A percentile compares a stretch with the other conserved stretches of the same genome.
Conservation (phyloP, 2,888 invertebrate genomes). For the Drepanosiphum platanoidis region DNA sequence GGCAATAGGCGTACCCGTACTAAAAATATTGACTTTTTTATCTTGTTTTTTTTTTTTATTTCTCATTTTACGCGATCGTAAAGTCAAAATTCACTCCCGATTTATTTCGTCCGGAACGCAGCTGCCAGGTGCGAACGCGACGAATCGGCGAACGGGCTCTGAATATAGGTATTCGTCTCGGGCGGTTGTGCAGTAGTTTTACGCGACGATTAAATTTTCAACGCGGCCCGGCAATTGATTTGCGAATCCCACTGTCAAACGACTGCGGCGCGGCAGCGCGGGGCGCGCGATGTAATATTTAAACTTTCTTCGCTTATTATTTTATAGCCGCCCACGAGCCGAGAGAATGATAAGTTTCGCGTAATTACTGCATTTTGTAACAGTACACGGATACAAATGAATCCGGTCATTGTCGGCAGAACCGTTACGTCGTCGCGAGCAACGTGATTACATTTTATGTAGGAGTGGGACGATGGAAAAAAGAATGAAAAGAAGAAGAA, state of each 20-base stretch:
- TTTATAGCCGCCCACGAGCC: neutral
- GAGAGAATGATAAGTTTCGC: neutral
- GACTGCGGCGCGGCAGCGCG: neutral
- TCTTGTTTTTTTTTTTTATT: no score
- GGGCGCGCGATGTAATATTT: neutral
- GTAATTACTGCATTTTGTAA: neutral
- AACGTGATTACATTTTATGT: conserved; percentile 9
- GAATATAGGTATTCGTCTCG: no score
- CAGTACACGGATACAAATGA: neutral
- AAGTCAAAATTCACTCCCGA: no score
- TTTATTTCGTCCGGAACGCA: no score
- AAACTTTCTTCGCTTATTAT: neutral
- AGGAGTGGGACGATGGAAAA: neutral
- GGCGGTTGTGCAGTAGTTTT: no score
- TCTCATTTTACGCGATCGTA: no score
- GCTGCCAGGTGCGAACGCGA: no score
- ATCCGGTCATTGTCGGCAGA: neutral
- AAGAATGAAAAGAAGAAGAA: neutral
- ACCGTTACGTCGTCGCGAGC: neutral
- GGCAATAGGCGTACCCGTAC: no score
- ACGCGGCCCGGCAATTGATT: neutral
- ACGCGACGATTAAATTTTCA: neutral
- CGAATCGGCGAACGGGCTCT: no score
- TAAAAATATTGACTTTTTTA: no score
- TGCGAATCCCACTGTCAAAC: neutral